Percentiles rank a stretch among this genome's conserved stretches.
Evolutionary conservation across 2,797 vertebrate genomes (phyloP).

Genomic region (Amblyraja radiata): DNA sequence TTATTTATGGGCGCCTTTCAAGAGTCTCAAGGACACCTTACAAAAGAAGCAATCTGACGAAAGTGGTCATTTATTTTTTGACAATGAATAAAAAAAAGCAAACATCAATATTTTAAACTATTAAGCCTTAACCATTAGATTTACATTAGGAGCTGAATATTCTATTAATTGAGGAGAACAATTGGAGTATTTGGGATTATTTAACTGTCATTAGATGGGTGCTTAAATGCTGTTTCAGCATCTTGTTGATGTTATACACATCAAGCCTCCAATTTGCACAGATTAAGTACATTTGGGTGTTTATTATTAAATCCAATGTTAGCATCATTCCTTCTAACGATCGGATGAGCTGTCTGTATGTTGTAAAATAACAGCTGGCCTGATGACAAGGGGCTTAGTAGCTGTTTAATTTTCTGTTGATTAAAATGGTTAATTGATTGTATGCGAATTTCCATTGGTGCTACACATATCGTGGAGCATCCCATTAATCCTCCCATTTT

Average conservation of each 20-base stretch:
- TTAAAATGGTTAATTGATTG: constrained; percentile 38
- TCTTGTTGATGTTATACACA: not conserved
- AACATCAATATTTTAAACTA: not conserved
- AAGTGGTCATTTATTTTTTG: not conserved
- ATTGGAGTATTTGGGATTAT: not conserved
- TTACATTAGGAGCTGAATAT: constrained; percentile 9
- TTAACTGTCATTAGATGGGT: constrained; percentile 20
- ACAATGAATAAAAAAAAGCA: not conserved
- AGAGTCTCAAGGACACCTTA: too few relatives aligned
- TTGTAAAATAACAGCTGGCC: constrained; percentile 37
- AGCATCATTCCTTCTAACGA: constrained; percentile 25
- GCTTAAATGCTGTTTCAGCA: constrained; percentile 20
- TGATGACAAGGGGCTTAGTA: constrained; percentile 37
- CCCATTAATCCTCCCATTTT: constrained; percentile 9
- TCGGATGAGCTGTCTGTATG: constrained; percentile 17
- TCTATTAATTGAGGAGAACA: constrained; percentile 18
- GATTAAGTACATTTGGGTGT: constrained; percentile 32
- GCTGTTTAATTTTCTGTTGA: constrained; percentile 38
- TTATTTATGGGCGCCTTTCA: too few relatives aligned
- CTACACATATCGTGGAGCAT: not conserved
- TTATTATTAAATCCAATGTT: constrained; percentile 34
- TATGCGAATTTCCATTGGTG: constrained; percentile 22
- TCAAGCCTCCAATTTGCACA: constrained; percentile 27
- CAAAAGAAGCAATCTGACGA: not conserved
- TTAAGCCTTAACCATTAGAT: not conserved